These are phyloP conservation scores for Eriosoma lanigerum DNA, from an alignment of 1,140 invertebrate species.

Conservation along the genomic window DNA sequence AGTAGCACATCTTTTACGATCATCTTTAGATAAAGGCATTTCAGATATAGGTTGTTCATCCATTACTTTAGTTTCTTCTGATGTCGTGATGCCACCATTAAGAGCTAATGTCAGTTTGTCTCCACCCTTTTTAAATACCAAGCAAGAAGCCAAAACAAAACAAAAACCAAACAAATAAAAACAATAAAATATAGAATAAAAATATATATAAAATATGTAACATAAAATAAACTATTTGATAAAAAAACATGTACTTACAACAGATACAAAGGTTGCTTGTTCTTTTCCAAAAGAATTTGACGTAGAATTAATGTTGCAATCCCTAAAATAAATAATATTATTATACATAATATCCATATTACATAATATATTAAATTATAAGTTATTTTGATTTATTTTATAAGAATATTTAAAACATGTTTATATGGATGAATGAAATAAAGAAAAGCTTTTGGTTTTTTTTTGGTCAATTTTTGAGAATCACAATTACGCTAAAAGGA, in stretches of 20 bases:
- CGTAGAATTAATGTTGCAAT: conserved; percentile 35
- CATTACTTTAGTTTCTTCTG: conserved; percentile 43
- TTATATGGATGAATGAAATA: too few species aligned
- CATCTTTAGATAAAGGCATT: conserved; percentile 52
- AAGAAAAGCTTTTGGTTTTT: too few species aligned
- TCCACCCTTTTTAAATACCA: conserved; percentile 63
- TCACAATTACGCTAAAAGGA: too few species aligned
- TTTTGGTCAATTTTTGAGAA: too few species aligned
- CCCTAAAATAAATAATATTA: conserved; percentile 31
- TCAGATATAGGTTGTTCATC: conserved; percentile 52
- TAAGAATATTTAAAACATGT: too few species aligned
- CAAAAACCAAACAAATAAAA: conserved; percentile 58
- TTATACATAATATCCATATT: too few species aligned
- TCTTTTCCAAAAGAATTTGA: conserved; percentile 57
- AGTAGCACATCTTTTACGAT: conserved; percentile 56
- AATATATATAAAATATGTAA: background rate
- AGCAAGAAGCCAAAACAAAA: conserved; percentile 45
- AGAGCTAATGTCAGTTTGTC: conserved; percentile 72
- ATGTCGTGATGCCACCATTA: conserved; percentile 52
- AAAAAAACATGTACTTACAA: conserved; percentile 64
- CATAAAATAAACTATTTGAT: conserved; percentile 3
- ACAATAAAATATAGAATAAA: conserved; percentile 56
- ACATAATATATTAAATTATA: too few species aligned
- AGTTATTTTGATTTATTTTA: too few species aligned
- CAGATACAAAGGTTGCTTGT: conserved; percentile 72